Evolutionary conservation across 1,140 invertebrate species (phyloP).

Genomic region (Portunus trituberculatus): DNA sequence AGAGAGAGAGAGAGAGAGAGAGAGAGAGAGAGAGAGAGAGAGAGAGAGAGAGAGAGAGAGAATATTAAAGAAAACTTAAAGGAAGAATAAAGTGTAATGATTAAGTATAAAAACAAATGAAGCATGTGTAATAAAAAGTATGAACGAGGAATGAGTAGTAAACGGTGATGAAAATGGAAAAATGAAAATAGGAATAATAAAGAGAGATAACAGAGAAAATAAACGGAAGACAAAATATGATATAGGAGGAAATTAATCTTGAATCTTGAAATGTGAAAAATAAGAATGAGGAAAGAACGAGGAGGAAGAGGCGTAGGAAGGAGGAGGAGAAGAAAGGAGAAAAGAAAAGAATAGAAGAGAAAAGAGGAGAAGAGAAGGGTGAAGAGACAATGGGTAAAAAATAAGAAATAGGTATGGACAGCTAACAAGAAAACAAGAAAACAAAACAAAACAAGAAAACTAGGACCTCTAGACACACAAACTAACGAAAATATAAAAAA

Average conservation of each 20-base stretch:
- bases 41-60: too few relatives aligned
- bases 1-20: too few relatives aligned
- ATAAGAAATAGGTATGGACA: not conserved
- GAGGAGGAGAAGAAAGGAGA: not conserved
- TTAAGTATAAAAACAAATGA: too few relatives aligned
- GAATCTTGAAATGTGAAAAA: not conserved
- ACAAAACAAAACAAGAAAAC: too few relatives aligned
- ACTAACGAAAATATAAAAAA: not conserved
- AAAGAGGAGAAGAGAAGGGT: not conserved
- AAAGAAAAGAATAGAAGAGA: not conserved
- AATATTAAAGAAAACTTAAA: too few relatives aligned
- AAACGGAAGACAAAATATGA: not conserved
- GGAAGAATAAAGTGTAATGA: too few relatives aligned
- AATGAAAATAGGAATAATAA: too few relatives aligned
- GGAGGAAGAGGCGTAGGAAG: not conserved
- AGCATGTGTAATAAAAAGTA: too few relatives aligned
- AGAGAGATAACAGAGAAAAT: not conserved
- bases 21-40: too few relatives aligned
- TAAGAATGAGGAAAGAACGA: not conserved
- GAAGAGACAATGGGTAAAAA: not conserved
- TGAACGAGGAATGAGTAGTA: too few relatives aligned
- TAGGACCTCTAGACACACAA: not conserved
- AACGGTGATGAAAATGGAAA: too few relatives aligned
- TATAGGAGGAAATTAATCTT: too few relatives aligned
- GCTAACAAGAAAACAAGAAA: not conserved